Evolutionary conservation across 2,797 vertebrate species (phyloP).

Genomic region (Acanthornis magna): DNA sequence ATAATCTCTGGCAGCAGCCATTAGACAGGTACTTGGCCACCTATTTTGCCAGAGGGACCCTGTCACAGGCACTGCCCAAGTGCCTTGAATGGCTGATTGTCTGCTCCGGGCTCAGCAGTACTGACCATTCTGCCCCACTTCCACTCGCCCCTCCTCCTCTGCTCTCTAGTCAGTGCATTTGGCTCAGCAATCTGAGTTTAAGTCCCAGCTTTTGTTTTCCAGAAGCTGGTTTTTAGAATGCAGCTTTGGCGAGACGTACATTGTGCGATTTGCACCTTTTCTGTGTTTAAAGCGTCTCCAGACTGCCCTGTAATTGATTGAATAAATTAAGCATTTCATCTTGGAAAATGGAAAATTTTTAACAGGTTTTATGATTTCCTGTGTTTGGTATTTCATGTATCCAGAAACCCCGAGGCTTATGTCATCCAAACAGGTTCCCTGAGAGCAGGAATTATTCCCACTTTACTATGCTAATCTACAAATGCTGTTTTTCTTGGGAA

Average conservation of each 20-base stretch:
- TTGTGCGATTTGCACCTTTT: not conserved
- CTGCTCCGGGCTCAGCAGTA: accelerated
- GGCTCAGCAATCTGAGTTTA: not conserved
- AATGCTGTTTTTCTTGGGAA: not conserved
- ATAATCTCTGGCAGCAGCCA: not conserved
- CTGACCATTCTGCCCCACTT: not conserved
- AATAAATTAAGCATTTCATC: not conserved
- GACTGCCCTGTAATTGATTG: not conserved
- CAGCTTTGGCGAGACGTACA: accelerated
- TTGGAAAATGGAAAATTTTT: not conserved
- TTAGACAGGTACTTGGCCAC: not conserved
- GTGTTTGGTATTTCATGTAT: not conserved
- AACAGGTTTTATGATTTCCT: not conserved
- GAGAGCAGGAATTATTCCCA: not conserved
- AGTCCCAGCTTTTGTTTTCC: not conserved
- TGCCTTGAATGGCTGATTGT: not conserved
- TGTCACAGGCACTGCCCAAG: not conserved
- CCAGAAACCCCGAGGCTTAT: not conserved
- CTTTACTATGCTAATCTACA: not conserved
- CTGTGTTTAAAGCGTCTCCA: not conserved
- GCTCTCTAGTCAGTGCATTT: not conserved
- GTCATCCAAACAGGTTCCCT: not conserved
- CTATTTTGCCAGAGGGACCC: not conserved
- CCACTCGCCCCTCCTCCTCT: accelerated
- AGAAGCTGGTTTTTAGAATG: not conserved